These are phyloP conservation scores for Peromyscus attwateri DNA, from an alignment of 2,797 vertebrate genomes.

Conservation along the genomic window DNA sequence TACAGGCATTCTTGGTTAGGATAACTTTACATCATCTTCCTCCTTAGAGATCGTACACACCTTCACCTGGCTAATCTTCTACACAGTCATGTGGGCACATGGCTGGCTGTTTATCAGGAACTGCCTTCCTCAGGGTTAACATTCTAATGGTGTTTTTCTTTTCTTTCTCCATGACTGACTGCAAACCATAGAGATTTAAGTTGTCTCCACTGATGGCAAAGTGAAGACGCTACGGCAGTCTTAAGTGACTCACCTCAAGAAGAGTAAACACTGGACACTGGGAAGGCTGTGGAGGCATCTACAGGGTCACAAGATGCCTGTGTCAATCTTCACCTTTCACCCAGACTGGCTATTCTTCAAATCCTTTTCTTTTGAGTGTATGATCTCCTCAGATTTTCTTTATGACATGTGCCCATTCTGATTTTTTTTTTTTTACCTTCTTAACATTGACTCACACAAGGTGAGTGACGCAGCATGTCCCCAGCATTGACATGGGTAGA, in stretches of 20 bases:
- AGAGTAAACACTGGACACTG: neutral
- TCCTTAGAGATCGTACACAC: neutral
- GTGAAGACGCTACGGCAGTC: neutral
- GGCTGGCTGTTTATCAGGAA: neutral
- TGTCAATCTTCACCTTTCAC: neutral
- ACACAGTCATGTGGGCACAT: neutral
- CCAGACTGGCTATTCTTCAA: neutral
- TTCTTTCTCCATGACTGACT: neutral
- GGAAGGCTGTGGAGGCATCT: neutral
- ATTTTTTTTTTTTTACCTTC: neutral
- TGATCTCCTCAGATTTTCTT: neutral
- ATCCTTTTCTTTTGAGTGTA: neutral
- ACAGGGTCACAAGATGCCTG: neutral
- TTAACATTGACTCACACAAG: neutral
- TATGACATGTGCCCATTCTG: neutral
- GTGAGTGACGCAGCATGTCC: neutral
- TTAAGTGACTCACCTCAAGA: neutral
- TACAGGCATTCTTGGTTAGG: neutral
- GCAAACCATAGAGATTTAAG: slow-evolving; percentile 14
- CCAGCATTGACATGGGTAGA: neutral
- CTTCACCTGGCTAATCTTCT: neutral
- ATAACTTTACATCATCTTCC: neutral
- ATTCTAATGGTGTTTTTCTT: neutral
- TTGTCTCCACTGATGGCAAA: neutral
- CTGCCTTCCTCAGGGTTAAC: neutral